These are phyloP conservation scores for Biston betularia DNA, from an alignment of 2,888 invertebrate species.

Conservation along the genomic window DNA sequence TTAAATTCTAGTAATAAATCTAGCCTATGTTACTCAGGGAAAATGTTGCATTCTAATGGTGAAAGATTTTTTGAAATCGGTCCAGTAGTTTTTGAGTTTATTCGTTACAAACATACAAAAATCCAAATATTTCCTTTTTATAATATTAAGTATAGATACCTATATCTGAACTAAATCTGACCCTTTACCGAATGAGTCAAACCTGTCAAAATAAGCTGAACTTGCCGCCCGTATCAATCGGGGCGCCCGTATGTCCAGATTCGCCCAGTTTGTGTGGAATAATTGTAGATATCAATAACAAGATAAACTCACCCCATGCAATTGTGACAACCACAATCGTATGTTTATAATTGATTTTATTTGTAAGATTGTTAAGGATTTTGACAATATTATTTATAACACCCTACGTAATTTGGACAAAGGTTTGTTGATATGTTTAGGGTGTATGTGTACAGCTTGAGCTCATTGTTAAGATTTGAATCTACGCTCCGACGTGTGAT, in stretches of 20 bases:
- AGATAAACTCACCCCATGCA: constrained; percentile 70
- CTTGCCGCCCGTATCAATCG: constrained; percentile 79
- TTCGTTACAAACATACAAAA: no score
- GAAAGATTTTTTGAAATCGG: no score
- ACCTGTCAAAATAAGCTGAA: constrained; percentile 76
- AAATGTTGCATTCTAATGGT: no score
- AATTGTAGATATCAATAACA: constrained; percentile 78
- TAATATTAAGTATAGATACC: no score
- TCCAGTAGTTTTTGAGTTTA: no score
- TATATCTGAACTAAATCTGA: constrained; percentile 7
- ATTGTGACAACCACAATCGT: constrained; percentile 66
- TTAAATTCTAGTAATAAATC: no score
- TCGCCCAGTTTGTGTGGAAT: constrained; percentile 71
- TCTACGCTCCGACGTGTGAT: no score
- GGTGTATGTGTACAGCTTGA: no score
- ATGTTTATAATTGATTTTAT: constrained; percentile 79
- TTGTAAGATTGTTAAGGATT: constrained; percentile 61
- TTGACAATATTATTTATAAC: constrained; percentile 62
- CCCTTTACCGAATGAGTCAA: constrained; percentile 56
- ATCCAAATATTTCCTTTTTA: no score
- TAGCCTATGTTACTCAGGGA: no score
- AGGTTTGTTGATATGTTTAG: constrained; percentile 28
- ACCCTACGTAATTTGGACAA: constrained; percentile 43
- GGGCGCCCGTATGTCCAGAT: constrained; percentile 77
- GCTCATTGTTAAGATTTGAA: no score